Base-by-base conservation (phyloP, 1,140 invertebrate species). In the Papilio aristodemus region DNA sequence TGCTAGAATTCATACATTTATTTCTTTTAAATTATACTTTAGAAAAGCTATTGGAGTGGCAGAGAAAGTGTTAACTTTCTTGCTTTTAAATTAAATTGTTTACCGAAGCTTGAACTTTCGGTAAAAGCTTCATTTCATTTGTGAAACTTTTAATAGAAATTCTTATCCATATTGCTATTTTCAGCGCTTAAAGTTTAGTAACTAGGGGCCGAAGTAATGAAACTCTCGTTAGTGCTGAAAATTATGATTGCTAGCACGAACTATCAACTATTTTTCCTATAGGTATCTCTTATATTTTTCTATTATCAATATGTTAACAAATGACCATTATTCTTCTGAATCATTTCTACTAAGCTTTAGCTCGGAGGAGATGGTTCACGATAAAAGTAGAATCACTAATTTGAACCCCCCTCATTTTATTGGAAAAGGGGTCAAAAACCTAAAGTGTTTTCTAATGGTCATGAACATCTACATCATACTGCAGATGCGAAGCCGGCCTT, bases 141-240 rank as follows among this genome's bases (percentile, higher is more conserved):
- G 46, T 54, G 22, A 54, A 54, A 54, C 46, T 54, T 54, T 22
- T 54, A 54, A 46, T 46, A 46, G 43, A 54, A 54, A 54, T 43
- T 14, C 41, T 43, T 43, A 43, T 54, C 46, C 19, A 54, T 54
- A 54, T 54, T 54, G 46, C 19, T 54, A 54, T 54, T 54, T 54
- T 13, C 46, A 54, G 5, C 10, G 17, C 46, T 54, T 7, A 54
- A 54, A 54, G 46, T 54, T 54, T 8, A 9, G 14, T 54, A 25
- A 10, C 19, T 22, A 54, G n/a, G 43, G 7, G 46, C 46, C 22
- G 46, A 54, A 54, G 46, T 54, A 54, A 54, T 54, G 10, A 25
- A 54, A 54, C 46, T 22, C 46, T 54, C 22, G 46, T 54, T 54
- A 54, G 19, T 54, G 22, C 10, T 54, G 22, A 9, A 54, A 54